Conservation (phyloP, 2,888 invertebrate genomes). For the Anticlea derivata region DNA sequence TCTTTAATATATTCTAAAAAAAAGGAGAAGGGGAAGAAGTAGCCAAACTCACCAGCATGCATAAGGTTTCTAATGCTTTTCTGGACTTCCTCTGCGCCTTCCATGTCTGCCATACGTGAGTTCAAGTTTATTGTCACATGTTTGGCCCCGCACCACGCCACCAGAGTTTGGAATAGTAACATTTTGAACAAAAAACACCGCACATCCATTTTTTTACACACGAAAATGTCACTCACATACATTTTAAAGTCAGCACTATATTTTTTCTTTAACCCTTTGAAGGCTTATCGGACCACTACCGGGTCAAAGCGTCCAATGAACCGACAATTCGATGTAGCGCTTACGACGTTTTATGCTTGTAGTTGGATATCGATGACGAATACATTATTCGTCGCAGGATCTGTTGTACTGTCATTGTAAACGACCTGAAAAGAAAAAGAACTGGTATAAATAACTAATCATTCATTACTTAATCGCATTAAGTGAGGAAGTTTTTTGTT, state of each 20-base stretch:
- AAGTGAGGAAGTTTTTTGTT: slow-evolving; percentile 30
- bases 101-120: slow-evolving; percentile 44
- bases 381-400: slow-evolving; percentile 60
- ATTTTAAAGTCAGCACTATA: slow-evolving; percentile 53
- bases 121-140: slow-evolving; percentile 56
- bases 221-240: slow-evolving; percentile 60
- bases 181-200: slow-evolving; percentile 74
- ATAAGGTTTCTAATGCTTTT: slow-evolving; percentile 70
- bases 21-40: neutral
- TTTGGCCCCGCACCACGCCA: slow-evolving; percentile 72
- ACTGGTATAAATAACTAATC: slow-evolving; percentile 29
- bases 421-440: slow-evolving; percentile 68
- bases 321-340: slow-evolving; percentile 38
- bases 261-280: slow-evolving; percentile 39
- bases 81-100: slow-evolving; percentile 55
- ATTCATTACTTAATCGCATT: slow-evolving; percentile 16
- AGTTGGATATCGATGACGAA: slow-evolving; percentile 69
- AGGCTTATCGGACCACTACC: slow-evolving; percentile 38
- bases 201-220: slow-evolving; percentile 72
- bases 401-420: slow-evolving; percentile 70
- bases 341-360: slow-evolving; percentile 70
- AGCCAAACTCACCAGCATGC: slow-evolving; percentile 67
- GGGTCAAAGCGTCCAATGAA: slow-evolving; percentile 35
- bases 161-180: slow-evolving; percentile 72
- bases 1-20: too few relatives aligned